These are phyloP conservation scores for Drosophila kanekoi DNA, from an alignment of 2,888 invertebrate species.

Conservation along the genomic window DNA sequence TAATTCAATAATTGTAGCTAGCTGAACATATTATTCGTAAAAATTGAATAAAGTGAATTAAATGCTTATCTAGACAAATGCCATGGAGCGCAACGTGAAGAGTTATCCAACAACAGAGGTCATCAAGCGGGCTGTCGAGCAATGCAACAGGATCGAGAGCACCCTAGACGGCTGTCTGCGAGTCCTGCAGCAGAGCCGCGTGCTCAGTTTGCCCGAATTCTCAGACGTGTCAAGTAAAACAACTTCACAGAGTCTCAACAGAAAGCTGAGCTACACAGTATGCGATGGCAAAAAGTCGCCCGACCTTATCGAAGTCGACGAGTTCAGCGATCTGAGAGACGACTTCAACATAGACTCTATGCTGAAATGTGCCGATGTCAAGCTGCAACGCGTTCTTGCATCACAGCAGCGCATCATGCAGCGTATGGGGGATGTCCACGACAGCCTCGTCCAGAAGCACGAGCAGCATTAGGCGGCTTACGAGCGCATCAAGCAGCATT, in stretches of 20 bases:
- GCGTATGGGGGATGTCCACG: background rate
- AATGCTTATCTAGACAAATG: background rate
- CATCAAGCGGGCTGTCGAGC: constrained; percentile 17
- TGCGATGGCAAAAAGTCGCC: constrained; percentile 32
- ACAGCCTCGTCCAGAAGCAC: constrained; percentile 2
- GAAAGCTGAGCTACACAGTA: constrained; percentile 27
- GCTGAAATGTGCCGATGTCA: constrained; percentile 1
- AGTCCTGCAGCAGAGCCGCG: constrained; percentile 17
- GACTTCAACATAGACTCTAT: background rate
- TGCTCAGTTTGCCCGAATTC: background rate
- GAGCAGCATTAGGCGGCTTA: background rate
- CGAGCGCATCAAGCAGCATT: background rate
- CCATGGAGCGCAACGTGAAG: background rate
- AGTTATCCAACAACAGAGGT: background rate
- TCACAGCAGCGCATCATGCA: constrained; percentile 33
- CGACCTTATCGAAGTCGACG: constrained; percentile 13
- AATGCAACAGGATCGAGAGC: constrained; percentile 31
- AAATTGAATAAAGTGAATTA: constrained; percentile 6
- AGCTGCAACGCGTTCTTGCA: constrained; percentile 31
- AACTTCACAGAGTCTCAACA: background rate
- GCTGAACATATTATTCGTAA: background rate
- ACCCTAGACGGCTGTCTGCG: constrained; percentile 17
- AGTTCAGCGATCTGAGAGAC: background rate
- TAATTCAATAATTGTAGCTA: background rate
- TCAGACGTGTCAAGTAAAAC: background rate